phyloP scores from a whole-genome alignment of 2,113 vertebrate species.

The Tetrax tetrax region DNA sequence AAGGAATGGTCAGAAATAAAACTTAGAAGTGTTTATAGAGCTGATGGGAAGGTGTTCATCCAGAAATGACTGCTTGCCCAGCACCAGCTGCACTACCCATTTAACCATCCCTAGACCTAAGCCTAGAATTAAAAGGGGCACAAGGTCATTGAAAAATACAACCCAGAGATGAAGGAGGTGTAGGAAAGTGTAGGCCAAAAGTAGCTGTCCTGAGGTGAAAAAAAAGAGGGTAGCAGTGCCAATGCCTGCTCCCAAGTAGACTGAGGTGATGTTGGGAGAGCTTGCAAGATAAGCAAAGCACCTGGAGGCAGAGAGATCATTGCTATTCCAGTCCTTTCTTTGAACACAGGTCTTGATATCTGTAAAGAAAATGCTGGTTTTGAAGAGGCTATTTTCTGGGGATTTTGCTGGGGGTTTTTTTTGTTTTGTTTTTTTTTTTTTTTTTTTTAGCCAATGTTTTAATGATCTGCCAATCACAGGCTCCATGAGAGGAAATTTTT shows the following conservation, averaged over 20 bases:
- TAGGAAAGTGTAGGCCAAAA: not conserved
- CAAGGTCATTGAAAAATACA: not conserved
- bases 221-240: not conserved
- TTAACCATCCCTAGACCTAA: not conserved
- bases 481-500: not conserved
- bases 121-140: not conserved
- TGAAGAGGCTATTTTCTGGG: not conserved
- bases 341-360: rapidly evolving
- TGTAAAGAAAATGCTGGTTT: not conserved
- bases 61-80: not conserved
- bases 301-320: not conserved
- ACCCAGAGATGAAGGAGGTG: not conserved
- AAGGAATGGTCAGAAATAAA: not conserved
- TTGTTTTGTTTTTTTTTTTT: not conserved
- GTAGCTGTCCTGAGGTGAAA: not conserved
- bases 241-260: not conserved
- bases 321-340: not conserved
- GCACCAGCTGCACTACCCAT: not conserved
- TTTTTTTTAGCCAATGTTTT: not conserved
- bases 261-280: not conserved
- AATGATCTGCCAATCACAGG: not conserved
- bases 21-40: not conserved
- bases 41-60: not conserved
- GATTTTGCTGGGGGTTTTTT: too few species aligned
- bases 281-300: not conserved